Evolutionary conservation across 2,113 vertebrate species (phyloP), one percentile per base, ranked within the genome.

Genomic region (Platysternon megacephalum): DNA sequence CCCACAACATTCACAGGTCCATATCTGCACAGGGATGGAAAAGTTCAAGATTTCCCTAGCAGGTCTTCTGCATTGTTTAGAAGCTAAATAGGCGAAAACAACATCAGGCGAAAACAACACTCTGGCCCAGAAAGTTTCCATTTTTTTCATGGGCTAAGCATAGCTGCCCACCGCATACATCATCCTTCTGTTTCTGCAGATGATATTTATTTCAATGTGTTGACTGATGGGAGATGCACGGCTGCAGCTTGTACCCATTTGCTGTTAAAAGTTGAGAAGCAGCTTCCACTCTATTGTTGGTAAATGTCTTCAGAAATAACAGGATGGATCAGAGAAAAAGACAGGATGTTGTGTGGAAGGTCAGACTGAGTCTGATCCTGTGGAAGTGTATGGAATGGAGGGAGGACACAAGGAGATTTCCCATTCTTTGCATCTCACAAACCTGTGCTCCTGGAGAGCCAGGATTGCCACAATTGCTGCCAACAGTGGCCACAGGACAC

Each of bases 271-370:
- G 65, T 2, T 0, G 26, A 49, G 24, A 87, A 96, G 85, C 19
- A 82, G 48, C 44, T 21, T 22, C 53, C 35, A 26, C 79, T 51
- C 84, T 93, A 89, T 44, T 44, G 81, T 84, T 32, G 46, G 58
- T 87, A 91, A 89, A 93, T 94, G 74, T 48, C 81, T 94, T 93
- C 35, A 56, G 85, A 93, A 90, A 89, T 89, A 87, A 35, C 42
- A 78, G 14, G 32, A 35, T 11, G 6, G 58, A 88, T 82, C 51
- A 87, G 92, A 79, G 29, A 55, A 92, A 94, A 90, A 95, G 46
- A 13, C 52, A 32, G 8, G 56, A 14, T 39, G 35, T n/a, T 95
- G 55, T 44, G 39, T 76, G 6, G 24, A 44, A 28, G 42, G 72
- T 44, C 42, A 76, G 39, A 44, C 4, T 76, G 72, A 42, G 72